phyloP scores from a whole-genome alignment of 2,797 vertebrate species.

The Sebastes melanostomus region DNA sequence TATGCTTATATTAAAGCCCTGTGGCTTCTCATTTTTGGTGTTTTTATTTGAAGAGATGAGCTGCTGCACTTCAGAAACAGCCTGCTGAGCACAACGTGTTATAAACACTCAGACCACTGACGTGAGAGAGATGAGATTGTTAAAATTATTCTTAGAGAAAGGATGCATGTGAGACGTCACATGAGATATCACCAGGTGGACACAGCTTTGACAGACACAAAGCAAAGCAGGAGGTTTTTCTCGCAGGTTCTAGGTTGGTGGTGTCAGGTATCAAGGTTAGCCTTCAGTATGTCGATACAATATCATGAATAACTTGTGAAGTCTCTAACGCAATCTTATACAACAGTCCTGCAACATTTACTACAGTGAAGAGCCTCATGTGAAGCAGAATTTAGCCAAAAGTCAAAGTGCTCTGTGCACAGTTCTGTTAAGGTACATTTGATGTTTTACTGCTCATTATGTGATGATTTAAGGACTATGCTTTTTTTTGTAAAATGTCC shows the following conservation, averaged over 20 bases:
- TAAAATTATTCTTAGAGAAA: constrained; percentile 24
- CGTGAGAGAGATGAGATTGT: constrained; percentile 31
- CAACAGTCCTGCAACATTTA: neutral
- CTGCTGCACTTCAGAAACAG: neutral
- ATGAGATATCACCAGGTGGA: constrained; percentile 17
- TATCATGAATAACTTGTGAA: constrained; percentile 4
- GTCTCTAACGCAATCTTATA: neutral
- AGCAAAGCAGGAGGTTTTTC: neutral
- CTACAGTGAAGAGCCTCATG: neutral
- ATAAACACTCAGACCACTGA: constrained; percentile 35
- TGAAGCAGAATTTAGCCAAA: neutral
- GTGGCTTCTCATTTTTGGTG: constrained; percentile 26
- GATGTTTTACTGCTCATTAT: neutral
- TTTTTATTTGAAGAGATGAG: constrained; percentile 43
- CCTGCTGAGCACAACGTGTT: constrained; percentile 21
- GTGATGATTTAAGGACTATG: neutral
- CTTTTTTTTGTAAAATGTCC: neutral
- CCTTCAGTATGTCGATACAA: neutral
- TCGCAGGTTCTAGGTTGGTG: neutral
- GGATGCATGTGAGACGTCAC: constrained; percentile 8
- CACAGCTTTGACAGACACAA: neutral
- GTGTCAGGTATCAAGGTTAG: neutral
- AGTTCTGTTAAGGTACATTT: neutral
- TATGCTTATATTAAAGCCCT: neutral
- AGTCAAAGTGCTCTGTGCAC: neutral